Evolutionary conservation across 1,140 invertebrate genomes (phyloP), one percentile per base, ranked within the genome.

Genomic region (Pinna nobilis): DNA sequence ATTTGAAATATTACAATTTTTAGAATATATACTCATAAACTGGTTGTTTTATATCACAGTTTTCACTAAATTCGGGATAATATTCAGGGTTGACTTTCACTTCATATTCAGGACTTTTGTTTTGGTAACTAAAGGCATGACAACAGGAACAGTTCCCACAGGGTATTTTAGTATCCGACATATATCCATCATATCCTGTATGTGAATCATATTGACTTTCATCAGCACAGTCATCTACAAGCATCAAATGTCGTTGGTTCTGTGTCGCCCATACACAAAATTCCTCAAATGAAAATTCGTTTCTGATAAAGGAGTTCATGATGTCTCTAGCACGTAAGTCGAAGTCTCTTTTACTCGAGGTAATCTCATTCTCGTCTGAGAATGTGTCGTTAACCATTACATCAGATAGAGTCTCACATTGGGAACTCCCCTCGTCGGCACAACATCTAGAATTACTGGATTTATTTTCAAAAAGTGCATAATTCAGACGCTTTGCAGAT

Each of bases 251-350:
- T 35, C 23, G 39, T 33, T 69, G 73, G 32, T 75, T 75, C 33
- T 35, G 53, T n/a, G 37, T 44, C 11, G 44, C 53, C 73, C 73
- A 75, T 13, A 57, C 13, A 50, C 66, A 70, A 59, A 75, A 75
- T 23, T 75, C 73, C 1, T 75, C 73, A 41, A 75, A 75, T 35
- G 66, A 59, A 32, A 75, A 75, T 51, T 75, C 73, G 39, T 75
- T 75, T 44, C 70, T 70, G 3, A 75, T 59, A 18, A 75, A 66
- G 9, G 60, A 41, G 39, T 64, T 70, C 51, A 75, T 65, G 15
- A 75, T 65, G n/a, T 75, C 53, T 41, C 20, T 41, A n/a, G 37
- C 59, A 44, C 59, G 59, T 6, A 51, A 37, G 18, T 66, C 37
- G 23, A 50, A 50, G 7, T 66, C 63, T n/a, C 28, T 25, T 28